These are phyloP conservation scores for Perca fluviatilis DNA, from an alignment of 2,113 vertebrate species.

Conservation along the genomic window DNA sequence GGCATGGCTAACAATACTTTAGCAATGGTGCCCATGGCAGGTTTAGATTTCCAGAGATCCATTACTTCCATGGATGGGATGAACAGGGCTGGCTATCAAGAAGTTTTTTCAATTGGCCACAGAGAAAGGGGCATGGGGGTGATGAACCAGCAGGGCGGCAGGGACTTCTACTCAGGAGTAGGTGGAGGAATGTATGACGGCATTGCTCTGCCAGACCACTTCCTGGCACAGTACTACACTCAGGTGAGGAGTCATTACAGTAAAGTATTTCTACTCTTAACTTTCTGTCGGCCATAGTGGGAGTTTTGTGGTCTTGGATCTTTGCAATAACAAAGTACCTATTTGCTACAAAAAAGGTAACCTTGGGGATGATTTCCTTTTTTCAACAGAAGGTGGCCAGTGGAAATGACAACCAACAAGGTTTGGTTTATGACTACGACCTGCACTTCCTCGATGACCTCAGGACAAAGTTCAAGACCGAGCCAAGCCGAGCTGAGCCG, in stretches of 20 bases:
- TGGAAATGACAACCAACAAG: conserved; percentile 81
- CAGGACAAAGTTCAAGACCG: conserved; percentile 89
- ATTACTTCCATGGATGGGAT: conserved; percentile 41
- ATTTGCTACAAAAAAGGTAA: neutral
- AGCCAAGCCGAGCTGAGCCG: too few species aligned
- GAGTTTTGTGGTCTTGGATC: neutral
- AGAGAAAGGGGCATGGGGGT: neutral
- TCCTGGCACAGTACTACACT: conserved; percentile 76
- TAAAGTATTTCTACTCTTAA: neutral
- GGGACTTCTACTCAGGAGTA: conserved; percentile 3
- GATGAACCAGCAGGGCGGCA: neutral
- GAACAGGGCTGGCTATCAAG: neutral
- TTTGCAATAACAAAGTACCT: too few species aligned
- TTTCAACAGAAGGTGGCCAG: conserved; percentile 84
- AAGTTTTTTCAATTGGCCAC: conserved; percentile 1
- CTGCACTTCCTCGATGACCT: conserved; percentile 89
- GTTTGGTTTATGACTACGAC: conserved; percentile 88
- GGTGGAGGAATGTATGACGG: conserved; percentile 44
- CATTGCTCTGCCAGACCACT: conserved; percentile 70
- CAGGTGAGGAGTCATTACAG: conserved; percentile 64
- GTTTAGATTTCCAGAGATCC: conserved; percentile 5
- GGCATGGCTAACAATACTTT: neutral
- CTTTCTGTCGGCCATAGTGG: neutral
- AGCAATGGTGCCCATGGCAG: neutral
- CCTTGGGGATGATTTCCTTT: neutral